Conservation (phyloP, 2,797 vertebrate genomes). For the Tragopan temminckii region DNA sequence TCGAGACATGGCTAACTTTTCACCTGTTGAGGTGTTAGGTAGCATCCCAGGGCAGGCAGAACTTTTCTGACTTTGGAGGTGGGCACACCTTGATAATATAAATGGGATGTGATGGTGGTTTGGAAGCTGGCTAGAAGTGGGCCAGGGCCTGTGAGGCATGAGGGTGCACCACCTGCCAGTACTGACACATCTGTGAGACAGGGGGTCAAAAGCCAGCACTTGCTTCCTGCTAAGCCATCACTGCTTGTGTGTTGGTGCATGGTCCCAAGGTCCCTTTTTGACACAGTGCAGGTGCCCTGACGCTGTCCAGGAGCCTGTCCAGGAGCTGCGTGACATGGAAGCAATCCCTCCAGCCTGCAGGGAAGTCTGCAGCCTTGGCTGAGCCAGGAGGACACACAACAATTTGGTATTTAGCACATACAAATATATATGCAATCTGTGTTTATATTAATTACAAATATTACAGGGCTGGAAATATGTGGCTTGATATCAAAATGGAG, state of each 20-base stretch:
- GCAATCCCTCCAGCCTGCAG: not conserved
- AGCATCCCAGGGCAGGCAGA: not conserved
- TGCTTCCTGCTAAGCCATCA: rapidly evolving
- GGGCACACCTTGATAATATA: not conserved
- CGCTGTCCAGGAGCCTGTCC: not conserved
- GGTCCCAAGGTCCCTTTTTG: not conserved
- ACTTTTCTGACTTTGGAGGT: not conserved
- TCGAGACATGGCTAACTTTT: not conserved
- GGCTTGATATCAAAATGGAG: slow-evolving; percentile 30
- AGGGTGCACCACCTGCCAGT: not conserved
- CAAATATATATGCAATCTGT: not conserved
- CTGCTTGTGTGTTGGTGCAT: not conserved
- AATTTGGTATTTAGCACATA: slow-evolving; percentile 15
- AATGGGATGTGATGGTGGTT: not conserved
- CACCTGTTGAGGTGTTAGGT: not conserved
- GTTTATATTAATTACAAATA: slow-evolving; percentile 38
- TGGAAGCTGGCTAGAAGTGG: rapidly evolving
- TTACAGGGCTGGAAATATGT: slow-evolving; percentile 4
- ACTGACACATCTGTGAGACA: not conserved
- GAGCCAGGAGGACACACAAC: not conserved
- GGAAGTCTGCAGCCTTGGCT: not conserved
- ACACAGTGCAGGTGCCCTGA: not conserved
- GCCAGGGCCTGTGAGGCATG: rapidly evolving
- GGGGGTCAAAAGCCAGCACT: not conserved
- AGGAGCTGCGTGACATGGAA: slow-evolving; percentile 23